These are phyloP conservation scores for Pomacea maculata DNA, from an alignment of 1,140 invertebrate genomes.

Conservation along the genomic window DNA sequence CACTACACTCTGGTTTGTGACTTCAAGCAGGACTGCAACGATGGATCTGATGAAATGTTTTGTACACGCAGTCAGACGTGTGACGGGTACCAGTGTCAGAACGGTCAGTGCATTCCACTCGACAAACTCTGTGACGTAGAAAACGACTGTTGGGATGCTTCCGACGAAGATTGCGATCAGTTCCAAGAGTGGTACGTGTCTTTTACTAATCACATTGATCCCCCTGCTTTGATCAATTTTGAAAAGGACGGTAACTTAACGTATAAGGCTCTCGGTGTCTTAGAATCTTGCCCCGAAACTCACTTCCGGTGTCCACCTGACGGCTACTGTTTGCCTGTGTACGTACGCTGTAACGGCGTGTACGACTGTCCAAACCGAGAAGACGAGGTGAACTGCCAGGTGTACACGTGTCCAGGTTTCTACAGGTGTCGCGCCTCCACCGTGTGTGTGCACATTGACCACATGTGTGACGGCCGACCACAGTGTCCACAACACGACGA, in stretches of 20 bases:
- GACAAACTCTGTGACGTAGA: conserved; percentile 19
- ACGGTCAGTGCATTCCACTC: neutral
- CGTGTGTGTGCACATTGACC: too few relatives aligned
- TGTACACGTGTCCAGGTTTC: too few relatives aligned
- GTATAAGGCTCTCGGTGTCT: too few relatives aligned
- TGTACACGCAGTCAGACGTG: neutral
- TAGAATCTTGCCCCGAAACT: neutral
- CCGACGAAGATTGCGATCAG: conserved; percentile 26
- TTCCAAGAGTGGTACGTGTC: too few relatives aligned
- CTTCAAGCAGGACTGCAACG: conserved; percentile 11
- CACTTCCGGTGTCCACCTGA: conserved; percentile 14
- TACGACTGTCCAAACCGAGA: conserved; percentile 17
- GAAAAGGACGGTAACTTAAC: too few relatives aligned
- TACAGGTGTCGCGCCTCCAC: too few relatives aligned
- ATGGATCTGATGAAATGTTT: conserved; percentile 14
- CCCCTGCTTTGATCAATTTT: too few relatives aligned
- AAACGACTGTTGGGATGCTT: conserved; percentile 24
- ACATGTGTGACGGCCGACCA: too few relatives aligned
- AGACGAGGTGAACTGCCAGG: conserved; percentile 14
- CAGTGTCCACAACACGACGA: too few relatives aligned
- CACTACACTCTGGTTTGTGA: conserved; percentile 22
- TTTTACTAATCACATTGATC: too few relatives aligned
- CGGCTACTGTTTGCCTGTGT: conserved; percentile 12
- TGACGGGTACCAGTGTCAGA: conserved; percentile 1
- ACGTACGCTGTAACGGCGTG: conserved; percentile 20